Evolutionary conservation across 2,888 invertebrate species (phyloP), one percentile per base, ranked within the genome.

Genomic region (Coenonympha glycerion): DNA sequence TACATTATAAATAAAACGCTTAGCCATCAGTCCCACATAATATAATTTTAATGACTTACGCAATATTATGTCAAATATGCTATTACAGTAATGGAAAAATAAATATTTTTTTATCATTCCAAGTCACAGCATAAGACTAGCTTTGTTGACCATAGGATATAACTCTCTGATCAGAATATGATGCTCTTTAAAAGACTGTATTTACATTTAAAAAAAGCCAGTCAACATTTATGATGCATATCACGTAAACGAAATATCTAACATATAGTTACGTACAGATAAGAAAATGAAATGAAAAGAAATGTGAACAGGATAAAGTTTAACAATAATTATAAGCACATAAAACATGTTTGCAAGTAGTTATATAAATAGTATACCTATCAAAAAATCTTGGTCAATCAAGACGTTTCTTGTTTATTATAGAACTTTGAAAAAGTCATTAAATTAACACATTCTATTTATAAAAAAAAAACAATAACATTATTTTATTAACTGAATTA

Each of bases 81-180:
- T 76, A 74, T 72, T 75, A 81, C 68, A 73, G 72, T 68, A 68
- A 55, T 82, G 79, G 67, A 82, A 84, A 83, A 83, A 83, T 84
- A 84, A 81, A 79, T 79, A 76, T 66, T 63, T 62, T 62, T 68
- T 71, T 71, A 61, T 67, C 65, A 54, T 64, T 69, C 65, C 61
- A 62, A 64, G 65, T 79, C 77, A 81, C 76, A 80, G 73, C 75
- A 67, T n/a, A 64, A 61, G 53, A 59, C 58, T 67, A 71, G 72
- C 72, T 76, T 77, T 74, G 73, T 73, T 73, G 65, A 71, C 62
- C 67, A 62, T 60, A 24, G n/a, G n/a, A n/a, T n/a, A 31, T 42
- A 24, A 33, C n/a, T 21, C 41, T 30, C 15, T 31, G 34, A 39
- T 47, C 21, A 36, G 50, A 47, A 49, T 44, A 40, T 53, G 24